phyloP scores from a whole-genome alignment of 2,888 invertebrate species.

The Leucophora obtusa region DNA sequence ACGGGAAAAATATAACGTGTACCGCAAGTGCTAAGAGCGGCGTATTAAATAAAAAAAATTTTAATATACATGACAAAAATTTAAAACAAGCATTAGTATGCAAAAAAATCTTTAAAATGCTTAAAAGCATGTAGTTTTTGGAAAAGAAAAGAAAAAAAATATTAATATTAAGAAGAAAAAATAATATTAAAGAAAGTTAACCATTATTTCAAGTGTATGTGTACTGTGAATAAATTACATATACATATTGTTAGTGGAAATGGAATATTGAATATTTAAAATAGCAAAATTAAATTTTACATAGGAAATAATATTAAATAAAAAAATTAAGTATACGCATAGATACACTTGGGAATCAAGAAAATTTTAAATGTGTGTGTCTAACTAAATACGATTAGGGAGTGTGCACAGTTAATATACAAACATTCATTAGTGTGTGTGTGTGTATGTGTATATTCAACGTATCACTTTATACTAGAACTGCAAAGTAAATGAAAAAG shows the following conservation, averaged over 20 bases:
- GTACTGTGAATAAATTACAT: background rate
- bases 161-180: no score
- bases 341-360: background rate
- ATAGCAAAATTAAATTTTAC: background rate
- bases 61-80: background rate
- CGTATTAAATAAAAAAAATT: background rate
- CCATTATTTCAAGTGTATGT: background rate
- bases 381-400: slow-evolving; percentile 17
- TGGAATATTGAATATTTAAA: background rate
- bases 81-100: background rate
- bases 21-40: background rate
- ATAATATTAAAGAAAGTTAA: no score
- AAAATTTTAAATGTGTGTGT: slow-evolving; percentile 2
- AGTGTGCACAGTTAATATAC: slow-evolving; percentile 30
- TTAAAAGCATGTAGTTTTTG: background rate
- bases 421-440: background rate
- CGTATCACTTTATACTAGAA: background rate
- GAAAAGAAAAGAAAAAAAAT: background rate
- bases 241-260: no score
- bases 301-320: background rate
- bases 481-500: slow-evolving; percentile 32
- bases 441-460: background rate
- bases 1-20: slow-evolving; percentile 31
- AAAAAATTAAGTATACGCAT: background rate
- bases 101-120: background rate